Evolutionary conservation across 2,113 vertebrate species (phyloP).

Genomic region (Oncorhynchus nerka): DNA sequence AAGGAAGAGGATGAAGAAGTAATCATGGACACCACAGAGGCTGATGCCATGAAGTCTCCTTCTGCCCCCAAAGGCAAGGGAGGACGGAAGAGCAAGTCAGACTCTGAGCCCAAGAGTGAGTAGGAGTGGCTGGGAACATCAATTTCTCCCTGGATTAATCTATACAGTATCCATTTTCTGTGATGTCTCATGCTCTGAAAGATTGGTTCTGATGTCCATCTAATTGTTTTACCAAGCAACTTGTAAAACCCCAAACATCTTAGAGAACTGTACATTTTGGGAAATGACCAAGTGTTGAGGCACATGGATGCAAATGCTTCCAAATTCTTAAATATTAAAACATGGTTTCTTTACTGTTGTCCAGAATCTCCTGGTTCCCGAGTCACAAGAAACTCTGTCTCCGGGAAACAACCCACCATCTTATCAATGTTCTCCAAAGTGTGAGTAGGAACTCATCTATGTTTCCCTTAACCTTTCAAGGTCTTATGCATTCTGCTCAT

Average conservation of each 20-base stretch:
- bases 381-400: slow-evolving; percentile 81
- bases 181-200: too few species aligned
- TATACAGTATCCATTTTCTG: too few species aligned
- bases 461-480: neutral
- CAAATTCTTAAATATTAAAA: neutral
- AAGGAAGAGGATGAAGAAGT: slow-evolving; percentile 68
- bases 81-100: slow-evolving; percentile 78
- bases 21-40: slow-evolving; percentile 70
- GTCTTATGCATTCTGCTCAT: neutral
- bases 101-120: slow-evolving; percentile 79
- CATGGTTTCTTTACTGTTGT: slow-evolving; percentile 1
- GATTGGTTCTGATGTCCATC: too few species aligned
- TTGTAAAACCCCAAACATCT: neutral
- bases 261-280: neutral
- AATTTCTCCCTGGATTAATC: neutral
- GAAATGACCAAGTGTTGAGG: neutral
- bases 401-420: slow-evolving; percentile 84
- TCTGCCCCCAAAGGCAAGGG: slow-evolving; percentile 64
- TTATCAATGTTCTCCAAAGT: slow-evolving; percentile 84
- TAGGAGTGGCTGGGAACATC: neutral
- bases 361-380: slow-evolving; percentile 78
- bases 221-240: neutral
- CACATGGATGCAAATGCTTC: neutral
- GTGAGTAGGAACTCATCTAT: slow-evolving; percentile 66
- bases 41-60: slow-evolving; percentile 58